Base-by-base conservation (phyloP, 2,113 vertebrate genomes). In the Patagioenas fasciata region DNA sequence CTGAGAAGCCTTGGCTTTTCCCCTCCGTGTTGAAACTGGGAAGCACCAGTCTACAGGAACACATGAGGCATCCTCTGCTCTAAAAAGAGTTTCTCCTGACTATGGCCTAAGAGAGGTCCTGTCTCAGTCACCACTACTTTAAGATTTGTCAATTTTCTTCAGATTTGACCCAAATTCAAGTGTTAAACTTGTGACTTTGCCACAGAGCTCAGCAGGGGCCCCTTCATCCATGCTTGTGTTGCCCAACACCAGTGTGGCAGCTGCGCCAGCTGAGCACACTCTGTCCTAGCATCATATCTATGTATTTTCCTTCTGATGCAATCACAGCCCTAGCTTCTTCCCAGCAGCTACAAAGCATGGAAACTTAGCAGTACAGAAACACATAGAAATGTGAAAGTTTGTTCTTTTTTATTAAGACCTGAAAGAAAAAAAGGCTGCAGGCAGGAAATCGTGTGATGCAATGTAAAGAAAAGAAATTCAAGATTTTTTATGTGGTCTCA, bases 231-330 rank as follows among this genome's bases (percentile, higher is more conserved):
- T 1, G 0, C 15, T 38, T 60, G 26, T 31, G 13, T 53, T 81
- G 38, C 65, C 11, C n/a, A 40, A 4, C 0, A 1, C 42, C 32
- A 69, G 42, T 1, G 4, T 32, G 54, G 36, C 3, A 12, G 64
- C 57, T 1, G 0, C 44, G 36, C 28, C 1, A 1, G 23, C 42
- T 1, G 1, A 50, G 32, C 31, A 54, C 16, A 15, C 47, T 53
- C 31, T 83, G 34, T 57, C 47, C 56, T 48, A 80, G 10, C 13
- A 18, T 57, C 10, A 2, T 18, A 17, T 36, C 82, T 32, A 28
- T n/a, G 4, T 40, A 28, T 92, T 80, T 86, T 95, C 38, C 13
- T 86, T 77, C n/a, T 70, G 31, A 73, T 50, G 28, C 32, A 61
- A 34, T 78, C 34, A 40, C 9, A 58, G 24, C 25, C 20, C 14